Evolutionary conservation across 2,797 vertebrate species (phyloP), one percentile per base, ranked within the genome.

Genomic region (Antennarius maculatus): DNA sequence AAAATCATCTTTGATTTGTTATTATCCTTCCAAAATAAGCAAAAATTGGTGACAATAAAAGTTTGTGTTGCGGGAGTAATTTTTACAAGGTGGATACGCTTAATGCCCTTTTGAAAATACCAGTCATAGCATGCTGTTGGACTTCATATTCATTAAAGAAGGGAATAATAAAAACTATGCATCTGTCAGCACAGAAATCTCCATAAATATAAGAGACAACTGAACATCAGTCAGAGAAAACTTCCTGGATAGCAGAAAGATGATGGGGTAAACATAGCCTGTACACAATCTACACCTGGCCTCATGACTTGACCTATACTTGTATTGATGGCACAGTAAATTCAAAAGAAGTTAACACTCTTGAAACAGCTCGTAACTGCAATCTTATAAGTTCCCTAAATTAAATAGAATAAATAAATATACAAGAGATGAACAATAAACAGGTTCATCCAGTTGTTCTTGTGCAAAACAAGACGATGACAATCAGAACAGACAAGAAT

Each of bases 201-300:
- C 82, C 88, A 92, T 92, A 88, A 92, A 92, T 91, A 92, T 88
- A 88, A 81, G 69, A 84, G 81, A 90, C 89, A 94, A 93, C 92
- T 94, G 93, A 94, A 94, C 71, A 58, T 94, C 93, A 94, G 93
- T 94, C 91, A 80, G 86, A 89, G 79, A 81, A 83, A 88, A 81
- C 88, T 92, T 90, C 90, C 91, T 78, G 89, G 54, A 69, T 81
- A 85, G 82, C 88, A 92, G 91, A 86, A 92, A 92, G 86, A 84
- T 74, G 80, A 80, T 13, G 71, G 88, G 88, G 55, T 78, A 51
- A 79, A 81, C 58, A 62, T 86, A 66, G 71, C 82, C 74, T 89
- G 79, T 90, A 87, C 88, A 88, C 79, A 65, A 77, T 83, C n/a
- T n/a, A n/a, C n/a, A n/a, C n/a, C n/a, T n/a, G n/a, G n/a, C 79